Evolutionary conservation across 2,113 vertebrate genomes (phyloP), one percentile per base, ranked within the genome.

Genomic region (Chaetodon auriga): DNA sequence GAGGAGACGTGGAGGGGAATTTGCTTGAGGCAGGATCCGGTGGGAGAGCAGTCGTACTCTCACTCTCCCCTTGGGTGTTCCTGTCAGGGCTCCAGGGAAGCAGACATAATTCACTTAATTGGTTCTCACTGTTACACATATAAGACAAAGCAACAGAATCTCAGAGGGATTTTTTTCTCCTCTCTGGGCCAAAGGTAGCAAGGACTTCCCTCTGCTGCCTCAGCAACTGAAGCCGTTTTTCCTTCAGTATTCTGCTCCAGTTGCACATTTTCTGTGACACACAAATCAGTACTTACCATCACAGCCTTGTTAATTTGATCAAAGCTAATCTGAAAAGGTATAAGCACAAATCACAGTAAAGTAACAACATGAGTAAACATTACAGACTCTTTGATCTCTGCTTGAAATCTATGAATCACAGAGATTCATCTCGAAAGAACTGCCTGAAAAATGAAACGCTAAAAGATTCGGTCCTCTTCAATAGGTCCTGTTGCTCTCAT

Each of bases 41-140:
- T 82, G 78, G 82, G 82, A 81, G 88, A 84, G 85, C 68, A 7
- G 77, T 30, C 21, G 35, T 25, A 55, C 63, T 64, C 76, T 51
- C 36, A 9, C 75, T 75, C 75, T 86, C 89, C 89, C 84, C 84
- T 79, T 92, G 78, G 84, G 84, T 87, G 85, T 84, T 94, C 90
- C 84, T 90, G 91, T 93, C 87, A 83, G 66, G 63, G 75, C 88
- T 90, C 82, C 80, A 75, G 76, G 80, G 80, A 90, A 78, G 82
- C 86, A 89, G 84, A 93, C 35, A 79, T 94, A 93, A 94, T 95
- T 91, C 63, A 86, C 58, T 94, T 93, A 94, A 95, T 94, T 92
- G 81, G 90, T 65, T 85, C 82, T 86, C 53, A 66, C 77, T 87
- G 80, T 78, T 82, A 82, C 83, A 84, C 49, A 48, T 75, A 53